These are phyloP conservation scores for Caenorhabditis imperialis DNA, from an alignment of 2,888 invertebrate genomes.

Conservation along the genomic window DNA sequence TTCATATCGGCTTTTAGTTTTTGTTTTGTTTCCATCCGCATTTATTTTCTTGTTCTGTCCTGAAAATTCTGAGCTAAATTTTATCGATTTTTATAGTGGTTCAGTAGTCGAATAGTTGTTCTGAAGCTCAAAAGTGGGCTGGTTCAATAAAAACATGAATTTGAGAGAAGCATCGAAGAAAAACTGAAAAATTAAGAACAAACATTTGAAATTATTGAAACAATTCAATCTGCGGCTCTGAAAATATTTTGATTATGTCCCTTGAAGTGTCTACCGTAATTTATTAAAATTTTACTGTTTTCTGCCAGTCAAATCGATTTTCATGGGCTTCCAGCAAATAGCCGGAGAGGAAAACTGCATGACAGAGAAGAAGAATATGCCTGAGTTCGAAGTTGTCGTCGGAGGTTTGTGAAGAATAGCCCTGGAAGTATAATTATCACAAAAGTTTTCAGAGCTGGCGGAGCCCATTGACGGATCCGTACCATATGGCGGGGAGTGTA, in stretches of 20 bases:
- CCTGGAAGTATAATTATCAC: not conserved
- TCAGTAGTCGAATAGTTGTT: no score
- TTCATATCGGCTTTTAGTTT: not conserved
- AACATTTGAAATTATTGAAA: no score
- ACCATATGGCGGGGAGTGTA: conserved; percentile 8
- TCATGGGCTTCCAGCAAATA: conserved; percentile 11
- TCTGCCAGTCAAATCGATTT: no score
- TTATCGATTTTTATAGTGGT: no score
- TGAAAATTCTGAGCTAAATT: no score
- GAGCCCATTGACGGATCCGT: not conserved
- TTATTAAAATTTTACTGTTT: conserved; percentile 2
- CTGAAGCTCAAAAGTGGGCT: no score
- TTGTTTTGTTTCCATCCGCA: conserved; percentile 6
- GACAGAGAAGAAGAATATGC: not conserved
- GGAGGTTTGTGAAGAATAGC: not conserved
- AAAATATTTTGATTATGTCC: no score
- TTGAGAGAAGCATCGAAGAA: no score
- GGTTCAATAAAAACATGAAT: no score
- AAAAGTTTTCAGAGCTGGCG: not conserved
- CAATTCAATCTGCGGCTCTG: no score
- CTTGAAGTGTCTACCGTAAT: no score
- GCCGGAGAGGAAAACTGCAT: not conserved
- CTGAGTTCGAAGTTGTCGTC: conserved; percentile 22
- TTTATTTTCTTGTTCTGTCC: no score
- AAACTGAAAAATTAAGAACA: not conserved